A percentile compares a stretch with the other conserved stretches of the same genome.
These are phyloP conservation scores for Sphecodes monilicornis DNA, from an alignment of 2,888 invertebrate genomes.

Conservation along the genomic window DNA sequence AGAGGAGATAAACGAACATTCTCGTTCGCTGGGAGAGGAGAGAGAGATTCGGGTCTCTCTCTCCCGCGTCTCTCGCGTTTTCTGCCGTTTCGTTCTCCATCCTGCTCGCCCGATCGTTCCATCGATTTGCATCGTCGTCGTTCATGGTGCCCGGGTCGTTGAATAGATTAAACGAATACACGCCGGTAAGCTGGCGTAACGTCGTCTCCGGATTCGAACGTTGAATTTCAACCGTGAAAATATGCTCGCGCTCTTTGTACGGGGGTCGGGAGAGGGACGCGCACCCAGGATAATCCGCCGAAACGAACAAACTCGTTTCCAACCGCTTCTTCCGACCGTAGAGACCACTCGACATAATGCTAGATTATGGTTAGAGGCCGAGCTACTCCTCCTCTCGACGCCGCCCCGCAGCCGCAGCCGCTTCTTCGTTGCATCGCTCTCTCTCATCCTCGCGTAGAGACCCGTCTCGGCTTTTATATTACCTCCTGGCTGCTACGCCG, in stretches of 20 bases:
- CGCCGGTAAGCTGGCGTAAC: conserved; percentile 66
- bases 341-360: conserved; percentile 74
- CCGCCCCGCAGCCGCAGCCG: not conserved
- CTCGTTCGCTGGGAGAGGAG: conserved; percentile 20
- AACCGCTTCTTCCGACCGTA: conserved; percentile 68
- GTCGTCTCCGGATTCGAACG: conserved; percentile 65
- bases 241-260: conserved; percentile 71
- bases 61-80: conserved; percentile 16
- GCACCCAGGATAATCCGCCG: conserved; percentile 73
- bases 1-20: not conserved
- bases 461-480: conserved; percentile 16
- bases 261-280: conserved; percentile 50
- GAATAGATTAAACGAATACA: conserved; percentile 72
- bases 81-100: conserved; percentile 3
- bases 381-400: conserved; percentile 37
- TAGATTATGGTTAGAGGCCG: conserved; percentile 74
- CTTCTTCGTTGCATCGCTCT: not conserved
- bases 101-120: conserved; percentile 3
- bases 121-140: conserved; percentile 54
- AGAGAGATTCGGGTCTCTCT: not conserved
- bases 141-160: conserved; percentile 58
- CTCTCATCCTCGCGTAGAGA: not conserved
- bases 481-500: conserved; percentile 5
- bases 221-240: conserved; percentile 73
- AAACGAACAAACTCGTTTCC: conserved; percentile 75